Base-by-base conservation (phyloP, 1,140 invertebrate species). In the Habropoda laboriosa region DNA sequence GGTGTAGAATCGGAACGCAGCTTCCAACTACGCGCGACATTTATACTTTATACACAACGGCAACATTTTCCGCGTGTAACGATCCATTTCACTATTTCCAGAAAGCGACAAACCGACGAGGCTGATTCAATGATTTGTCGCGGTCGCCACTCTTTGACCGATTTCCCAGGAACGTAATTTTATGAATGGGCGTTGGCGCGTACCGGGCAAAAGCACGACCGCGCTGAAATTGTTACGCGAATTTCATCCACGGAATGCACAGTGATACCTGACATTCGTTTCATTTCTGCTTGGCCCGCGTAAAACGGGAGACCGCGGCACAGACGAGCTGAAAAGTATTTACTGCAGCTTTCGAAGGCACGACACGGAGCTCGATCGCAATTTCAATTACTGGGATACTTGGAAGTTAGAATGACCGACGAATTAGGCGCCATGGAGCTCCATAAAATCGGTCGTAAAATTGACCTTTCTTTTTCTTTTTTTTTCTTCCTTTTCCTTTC, bases 381-480 rank as follows among this genome's bases (percentile, higher is more conserved):
- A 63, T 74, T 61, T 63, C 58, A 63, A 74, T 74, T 63, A 60
- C 13, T 32, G 4, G 16, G 32, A 13, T 8, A 32, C 40, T 27
- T 38, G 12, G 10, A 13, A n/a, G 24, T 64, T 30, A 47, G n/a
- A 64, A 30, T 38, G 21, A 70, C n/a, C 27, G 42, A 51, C 66
- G 27, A 32, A 63, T 32, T 38, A 53, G 8, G 21, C 63, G 64
- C 60, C 21, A 72, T 42, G 51, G 27, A 66, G 47, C 35, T 74
- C 45, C 60, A 75, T 75, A 66, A 75, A 77, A 73, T 63, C 68
- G 47, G 27, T 68, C 40, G 79, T 63, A 74, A 74, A 79, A 53
- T 67, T 57, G 58, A 35, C 58, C 35, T 66, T 8, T 21, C n/a
- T 18, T 47, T 27, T 57, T 27, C 30, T 58, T 32, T 32, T 47